Evolutionary conservation across 2,888 invertebrate species (phyloP).

Genomic region (Drosophila emarginata): DNA sequence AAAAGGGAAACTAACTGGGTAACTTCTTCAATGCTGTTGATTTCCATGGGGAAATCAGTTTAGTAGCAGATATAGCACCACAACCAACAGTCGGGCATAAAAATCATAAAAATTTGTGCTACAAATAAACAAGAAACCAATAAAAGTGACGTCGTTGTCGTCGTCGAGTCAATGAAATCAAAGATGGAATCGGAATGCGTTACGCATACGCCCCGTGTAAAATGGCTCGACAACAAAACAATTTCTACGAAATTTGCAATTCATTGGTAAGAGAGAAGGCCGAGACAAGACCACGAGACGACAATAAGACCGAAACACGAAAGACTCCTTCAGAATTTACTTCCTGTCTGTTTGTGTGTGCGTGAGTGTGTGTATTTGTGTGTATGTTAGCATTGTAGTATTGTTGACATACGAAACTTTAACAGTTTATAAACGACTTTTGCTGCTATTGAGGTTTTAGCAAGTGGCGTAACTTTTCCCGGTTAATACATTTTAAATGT

Average conservation of each 20-base stretch:
- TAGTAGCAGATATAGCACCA: slow-evolving; percentile 50
- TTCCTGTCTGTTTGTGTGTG: slow-evolving; percentile 36
- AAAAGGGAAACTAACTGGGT: slow-evolving; percentile 47
- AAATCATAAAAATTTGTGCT: slow-evolving; percentile 81
- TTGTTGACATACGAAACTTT: slow-evolving; percentile 59
- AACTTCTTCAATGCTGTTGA: slow-evolving; percentile 53
- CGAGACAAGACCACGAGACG: neutral
- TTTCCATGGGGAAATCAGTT: slow-evolving; percentile 82
- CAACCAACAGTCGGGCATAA: slow-evolving; percentile 55
- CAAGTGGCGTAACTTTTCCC: neutral
- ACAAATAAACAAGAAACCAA: slow-evolving; percentile 55
- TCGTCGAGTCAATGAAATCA: slow-evolving; percentile 44
- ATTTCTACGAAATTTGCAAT: slow-evolving; percentile 64
- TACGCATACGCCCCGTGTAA: slow-evolving; percentile 66
- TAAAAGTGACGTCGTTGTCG: slow-evolving; percentile 48
- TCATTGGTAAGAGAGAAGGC: slow-evolving; percentile 50
- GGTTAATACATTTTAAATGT: neutral
- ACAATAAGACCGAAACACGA: neutral
- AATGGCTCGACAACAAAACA: slow-evolving; percentile 61
- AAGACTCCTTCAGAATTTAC: slow-evolving; percentile 30
- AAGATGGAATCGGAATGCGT: slow-evolving; percentile 47
- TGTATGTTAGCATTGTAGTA: slow-evolving; percentile 36
- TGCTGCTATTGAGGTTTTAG: slow-evolving; percentile 40
- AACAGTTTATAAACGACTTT: slow-evolving; percentile 42
- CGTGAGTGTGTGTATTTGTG: slow-evolving; percentile 18